Evolutionary conservation across 1,140 invertebrate species (phyloP).

Genomic region (Trissolcus basalis): DNA sequence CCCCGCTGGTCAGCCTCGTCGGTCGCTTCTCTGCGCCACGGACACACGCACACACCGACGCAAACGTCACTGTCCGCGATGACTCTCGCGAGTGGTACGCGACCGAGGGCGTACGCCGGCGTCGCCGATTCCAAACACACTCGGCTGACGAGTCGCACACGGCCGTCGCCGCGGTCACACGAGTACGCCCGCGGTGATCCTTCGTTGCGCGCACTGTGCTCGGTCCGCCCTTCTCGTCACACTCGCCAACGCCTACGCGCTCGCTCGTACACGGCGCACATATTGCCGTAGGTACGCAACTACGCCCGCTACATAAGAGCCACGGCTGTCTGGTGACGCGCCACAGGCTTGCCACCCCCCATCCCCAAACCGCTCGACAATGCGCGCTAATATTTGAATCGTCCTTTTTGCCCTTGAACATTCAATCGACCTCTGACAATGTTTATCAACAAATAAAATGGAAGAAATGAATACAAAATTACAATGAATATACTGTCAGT

Average conservation of each 20-base stretch:
- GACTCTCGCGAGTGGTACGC: conserved; percentile 17
- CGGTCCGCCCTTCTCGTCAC: conserved; percentile 51
- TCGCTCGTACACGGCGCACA: conserved; percentile 47
- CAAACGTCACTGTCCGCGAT: conserved; percentile 46
- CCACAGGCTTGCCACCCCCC: conserved; percentile 22
- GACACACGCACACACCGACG: conserved; percentile 29
- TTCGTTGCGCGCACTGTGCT: conserved; percentile 18
- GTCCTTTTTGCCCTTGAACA: too few relatives aligned
- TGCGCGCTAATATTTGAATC: too few relatives aligned
- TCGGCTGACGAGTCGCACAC: conserved; percentile 10
- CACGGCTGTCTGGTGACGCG: conserved; percentile 23
- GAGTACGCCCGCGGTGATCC: conserved; percentile 13
- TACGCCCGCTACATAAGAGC: conserved; percentile 21
- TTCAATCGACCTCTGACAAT: too few relatives aligned
- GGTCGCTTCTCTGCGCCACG: not conserved
- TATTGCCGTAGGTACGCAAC: conserved; percentile 51
- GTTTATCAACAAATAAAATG: too few relatives aligned
- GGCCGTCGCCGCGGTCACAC: conserved; percentile 17
- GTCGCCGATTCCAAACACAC: conserved; percentile 14
- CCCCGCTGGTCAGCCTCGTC: not conserved
- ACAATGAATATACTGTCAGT: too few relatives aligned
- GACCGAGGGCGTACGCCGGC: conserved; percentile 21
- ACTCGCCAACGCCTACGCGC: conserved; percentile 60
- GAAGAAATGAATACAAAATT: too few relatives aligned
- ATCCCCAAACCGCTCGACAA: not conserved